Conservation (phyloP, 1,140 invertebrate species). For the Uloborus diversus region DNA sequence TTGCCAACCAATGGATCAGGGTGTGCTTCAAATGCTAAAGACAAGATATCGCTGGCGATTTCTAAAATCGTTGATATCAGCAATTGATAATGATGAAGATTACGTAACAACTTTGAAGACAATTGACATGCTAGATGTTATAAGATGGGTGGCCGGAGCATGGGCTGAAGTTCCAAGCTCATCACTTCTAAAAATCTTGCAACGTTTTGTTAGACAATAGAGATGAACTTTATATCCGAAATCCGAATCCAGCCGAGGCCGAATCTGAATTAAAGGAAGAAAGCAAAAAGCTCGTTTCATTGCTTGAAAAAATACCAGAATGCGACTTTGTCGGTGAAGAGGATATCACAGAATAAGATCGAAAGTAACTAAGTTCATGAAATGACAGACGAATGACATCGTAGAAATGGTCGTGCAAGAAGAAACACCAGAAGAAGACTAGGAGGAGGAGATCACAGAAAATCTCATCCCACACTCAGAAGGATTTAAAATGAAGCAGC, state of each 20-base stretch:
- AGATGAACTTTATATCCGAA: too few species aligned
- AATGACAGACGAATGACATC: conserved; percentile 7
- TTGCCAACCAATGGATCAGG: not conserved
- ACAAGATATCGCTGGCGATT: not conserved
- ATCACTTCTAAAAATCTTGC: not conserved
- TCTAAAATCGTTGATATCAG: conserved; percentile 8
- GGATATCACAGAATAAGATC: conserved; percentile 2
- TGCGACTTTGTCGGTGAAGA: not conserved
- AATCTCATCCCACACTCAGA: conserved; percentile 9
- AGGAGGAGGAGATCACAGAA: not conserved
- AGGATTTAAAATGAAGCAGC: not conserved
- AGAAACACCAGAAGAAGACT: not conserved
- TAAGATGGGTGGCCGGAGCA: not conserved
- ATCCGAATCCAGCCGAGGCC: not conserved
- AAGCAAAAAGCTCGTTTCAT: not conserved
- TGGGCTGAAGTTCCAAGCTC: not conserved
- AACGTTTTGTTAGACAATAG: not conserved
- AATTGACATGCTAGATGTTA: conserved; percentile 1
- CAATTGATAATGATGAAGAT: conserved; percentile 18
- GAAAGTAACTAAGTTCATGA: not conserved
- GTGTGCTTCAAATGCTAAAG: not conserved
- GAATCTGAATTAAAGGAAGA: not conserved
- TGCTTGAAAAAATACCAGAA: not conserved
- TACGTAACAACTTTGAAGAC: not conserved
- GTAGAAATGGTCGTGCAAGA: not conserved